Base-by-base conservation (phyloP, 2,797 vertebrate species). In the Clarias fuscus region DNA sequence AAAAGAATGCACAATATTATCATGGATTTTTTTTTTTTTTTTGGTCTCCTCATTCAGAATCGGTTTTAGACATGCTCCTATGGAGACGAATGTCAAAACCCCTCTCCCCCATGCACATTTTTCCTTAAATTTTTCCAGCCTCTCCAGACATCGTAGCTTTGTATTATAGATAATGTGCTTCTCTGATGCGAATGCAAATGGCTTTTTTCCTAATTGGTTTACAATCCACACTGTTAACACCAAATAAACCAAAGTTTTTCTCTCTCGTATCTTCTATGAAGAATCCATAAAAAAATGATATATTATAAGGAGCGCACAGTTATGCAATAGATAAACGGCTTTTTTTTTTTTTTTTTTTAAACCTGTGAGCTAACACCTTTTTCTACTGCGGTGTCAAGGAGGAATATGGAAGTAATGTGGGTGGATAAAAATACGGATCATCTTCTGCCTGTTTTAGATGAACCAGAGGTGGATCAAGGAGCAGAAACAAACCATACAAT, bases 91-190 rank as follows among this genome's bases (percentile, higher is more conserved):
- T 72, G 86, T 80, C 78, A 86, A 13, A 53, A 53, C 48, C 84
- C 82, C 86, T 62, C 82, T 71, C 61, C 65, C 48, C 10, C 68
- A 81, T 59, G 75, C 86, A 75, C 85, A 67, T 53, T 85, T 86
- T 88, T 88, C 85, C 37, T 40, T 15, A 65, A 81, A 81, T 81
- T 65, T 82, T 68, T 68, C 64, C 43, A 68, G 18, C 89, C 80
- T 91, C 86, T 91, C 65, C 89, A 87, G 89, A 83, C 81, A 86
- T 86, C 80, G 77, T 89, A 85, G 90, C 20, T 85, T 89, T 86
- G 84, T 90, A 86, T 91, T 87, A 85, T 88, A 85, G 90, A 90
- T 93, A 93, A 94, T 94, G 93, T 90, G 89, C 58, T 90, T 91
- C 89, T 86, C 90, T 85, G 88, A 91, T 91, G 93, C 90, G 89